Evolutionary conservation across 2,113 vertebrate genomes (phyloP), one percentile per base, ranked within the genome.

Genomic region (Baryphthengus martii): DNA sequence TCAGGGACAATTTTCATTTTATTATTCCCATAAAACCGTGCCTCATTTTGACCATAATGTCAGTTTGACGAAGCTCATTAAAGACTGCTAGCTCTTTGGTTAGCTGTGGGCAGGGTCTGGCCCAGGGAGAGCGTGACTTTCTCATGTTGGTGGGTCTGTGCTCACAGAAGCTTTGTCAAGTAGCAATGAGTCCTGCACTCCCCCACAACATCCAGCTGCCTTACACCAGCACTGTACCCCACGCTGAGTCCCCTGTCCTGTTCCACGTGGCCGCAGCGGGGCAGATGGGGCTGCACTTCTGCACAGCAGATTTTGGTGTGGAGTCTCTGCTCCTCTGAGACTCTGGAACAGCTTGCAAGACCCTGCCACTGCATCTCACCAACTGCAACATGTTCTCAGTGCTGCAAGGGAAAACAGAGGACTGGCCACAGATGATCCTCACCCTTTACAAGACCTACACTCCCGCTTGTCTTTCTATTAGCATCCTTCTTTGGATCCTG

Each of bases 291-390:
- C 44, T 84, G 18, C 73, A 12, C 4, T 52, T 33, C 44, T 33
- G 35, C 17, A 24, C 37, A 58, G 4, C n/a, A 88, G 13, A 10
- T 20, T 85, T 62, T 75, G 35, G 31, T 31, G 63, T 4, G 7
- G 14, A 77, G 4, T 20, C 8, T 44, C 73, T 65, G 76, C 12
- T 25, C 10, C 59, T 62, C 55, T 70, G 65, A 61, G 40, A 20
- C 24, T 37, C 50, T 31, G 33, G 10, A 50, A 81, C 61, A 78
- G 12, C 21, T 49, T 49, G 13, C 2, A 2, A 44, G 49, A 37
- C 8, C 9, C 18, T 28, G 16, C 0, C 0, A 3, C 63, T 58
- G 24, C 23, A n/a, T n/a, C 20, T 56, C 2, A 1, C 10, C 50
- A 39, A 50, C 25, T 7, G 5, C 37, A 29, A 11, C 1, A 21